Base-by-base conservation (phyloP, 2,888 invertebrate species). In the Baronia brevicornis region DNA sequence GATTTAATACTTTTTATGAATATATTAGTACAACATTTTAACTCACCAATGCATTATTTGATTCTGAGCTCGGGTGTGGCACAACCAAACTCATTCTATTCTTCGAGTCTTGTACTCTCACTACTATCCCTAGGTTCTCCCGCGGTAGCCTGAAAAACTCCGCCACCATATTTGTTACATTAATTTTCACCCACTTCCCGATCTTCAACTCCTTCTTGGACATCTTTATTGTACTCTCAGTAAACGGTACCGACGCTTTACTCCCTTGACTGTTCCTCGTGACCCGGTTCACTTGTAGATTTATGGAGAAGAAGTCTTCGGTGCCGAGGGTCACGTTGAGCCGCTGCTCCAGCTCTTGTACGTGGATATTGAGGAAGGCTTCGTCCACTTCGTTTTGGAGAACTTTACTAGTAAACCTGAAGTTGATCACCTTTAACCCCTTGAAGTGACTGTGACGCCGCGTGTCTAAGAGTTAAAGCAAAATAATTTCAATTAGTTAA, bases 101-200 rank as follows among this genome's bases (percentile, higher is more conserved):
- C 72, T 75, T 89, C 43, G 85, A 85, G 63, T 86, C 88, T 57
- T 86, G 86, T 46, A 87, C 89, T 68, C 91, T 91, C 46, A 95
- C 86, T 10, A 92, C 88, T 51, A 95, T 89, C 20, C 93, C 94
- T 51, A 91, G 87, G 60, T 91, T 92, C 51, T 91, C 90, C 34
- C 89, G 82, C 2, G 91, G 90, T 60, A 89, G 86, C 44, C 89
- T 89, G 65, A 92, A 90, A 90, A 94, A 94, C 49, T 91, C 90
- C 26, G 88, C 87, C 17, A 94, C 90, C 75, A 93, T 87, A 24
- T 88, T 87, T 23, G 90, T 89, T 4, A 94, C 84, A 53, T 94
- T 92, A 28, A 94, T 77, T 48, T 89, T 88, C 42, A 93, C 73
- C 93, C 93, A 94, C 27, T 86, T 87, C 3, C 91, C 91, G 1